Evolutionary conservation across 2,888 invertebrate genomes (phyloP).

Genomic region (Gari tellinella): DNA sequence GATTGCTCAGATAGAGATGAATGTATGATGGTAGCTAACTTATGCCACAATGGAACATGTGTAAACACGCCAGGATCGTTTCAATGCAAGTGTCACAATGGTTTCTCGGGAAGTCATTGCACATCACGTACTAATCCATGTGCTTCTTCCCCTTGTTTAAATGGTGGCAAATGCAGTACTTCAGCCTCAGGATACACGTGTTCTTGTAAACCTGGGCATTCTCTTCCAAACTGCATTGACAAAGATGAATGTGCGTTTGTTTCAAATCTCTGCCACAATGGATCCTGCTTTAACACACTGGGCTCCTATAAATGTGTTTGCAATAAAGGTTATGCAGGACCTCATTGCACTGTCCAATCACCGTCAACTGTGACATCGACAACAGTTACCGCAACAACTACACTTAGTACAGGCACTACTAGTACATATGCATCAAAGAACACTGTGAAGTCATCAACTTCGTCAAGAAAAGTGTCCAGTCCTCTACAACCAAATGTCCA

Average conservation of each 20-base stretch:
- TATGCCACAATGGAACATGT: conserved; percentile 29
- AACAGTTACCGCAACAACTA: too few species aligned
- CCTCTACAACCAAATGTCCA: too few species aligned
- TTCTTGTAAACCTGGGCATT: conserved; percentile 9
- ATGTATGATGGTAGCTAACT: background rate
- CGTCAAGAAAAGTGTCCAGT: too few species aligned
- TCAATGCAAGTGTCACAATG: conserved; percentile 17
- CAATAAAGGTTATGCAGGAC: too few species aligned
- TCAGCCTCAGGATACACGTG: background rate
- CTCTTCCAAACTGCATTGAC: conserved; percentile 4
- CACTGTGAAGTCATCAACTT: too few species aligned
- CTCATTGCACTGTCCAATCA: too few species aligned
- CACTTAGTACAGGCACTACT: too few species aligned
- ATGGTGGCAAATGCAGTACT: background rate
- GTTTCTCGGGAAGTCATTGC: conserved; percentile 27
- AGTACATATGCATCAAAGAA: too few species aligned
- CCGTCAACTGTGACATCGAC: too few species aligned
- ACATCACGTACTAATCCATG: conserved; percentile 10
- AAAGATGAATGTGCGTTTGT: conserved; percentile 4
- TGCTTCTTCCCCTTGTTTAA: background rate
- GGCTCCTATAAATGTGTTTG: conserved; percentile 12
- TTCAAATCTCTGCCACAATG: background rate
- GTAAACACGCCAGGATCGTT: conserved; percentile 34
- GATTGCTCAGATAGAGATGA: conserved; percentile 27
- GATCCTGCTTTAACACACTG: conserved; percentile 15